These are phyloP conservation scores for Geotrupes spiniger DNA, from an alignment of 2,888 invertebrate genomes.

Conservation along the genomic window DNA sequence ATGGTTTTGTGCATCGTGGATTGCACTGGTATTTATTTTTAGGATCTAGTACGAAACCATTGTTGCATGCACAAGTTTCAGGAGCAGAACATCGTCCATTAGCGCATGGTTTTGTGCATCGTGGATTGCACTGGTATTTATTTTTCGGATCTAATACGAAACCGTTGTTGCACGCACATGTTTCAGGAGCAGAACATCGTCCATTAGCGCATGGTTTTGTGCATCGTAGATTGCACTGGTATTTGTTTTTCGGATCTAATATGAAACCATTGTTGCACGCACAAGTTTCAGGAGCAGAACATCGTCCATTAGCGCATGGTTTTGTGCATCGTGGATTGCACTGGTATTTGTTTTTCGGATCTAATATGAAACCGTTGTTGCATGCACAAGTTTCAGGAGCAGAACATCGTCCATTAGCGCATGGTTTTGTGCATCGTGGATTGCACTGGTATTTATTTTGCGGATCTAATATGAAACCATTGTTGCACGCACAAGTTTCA, in stretches of 20 bases:
- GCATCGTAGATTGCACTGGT: conserved; percentile 36
- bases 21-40: conserved; percentile 21
- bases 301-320: conserved; percentile 51
- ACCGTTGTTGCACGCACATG: conserved; percentile 20
- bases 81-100: conserved; percentile 52
- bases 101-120: conserved; percentile 50
- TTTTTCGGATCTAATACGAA: conserved; percentile 17
- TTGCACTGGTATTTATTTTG: conserved; percentile 20
- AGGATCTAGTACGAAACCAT: conserved; percentile 14
- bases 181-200: conserved; percentile 30
- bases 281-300: conserved; percentile 40
- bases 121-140: conserved; percentile 42
- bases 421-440: conserved; percentile 11
- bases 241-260: conserved; percentile 15
- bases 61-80: conserved; percentile 49
- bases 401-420: conserved; percentile 20
- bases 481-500: conserved; percentile 22
- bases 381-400: conserved; percentile 20
- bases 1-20: conserved; percentile 22
- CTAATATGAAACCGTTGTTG: conserved; percentile 19
- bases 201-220: conserved; percentile 26
- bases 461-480: conserved; percentile 13
- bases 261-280: conserved; percentile 24
- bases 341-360: conserved; percentile 27
- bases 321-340: conserved; percentile 36